These are phyloP conservation scores for Salmo trutta DNA, from an alignment of 2,797 vertebrate genomes.

Conservation along the genomic window DNA sequence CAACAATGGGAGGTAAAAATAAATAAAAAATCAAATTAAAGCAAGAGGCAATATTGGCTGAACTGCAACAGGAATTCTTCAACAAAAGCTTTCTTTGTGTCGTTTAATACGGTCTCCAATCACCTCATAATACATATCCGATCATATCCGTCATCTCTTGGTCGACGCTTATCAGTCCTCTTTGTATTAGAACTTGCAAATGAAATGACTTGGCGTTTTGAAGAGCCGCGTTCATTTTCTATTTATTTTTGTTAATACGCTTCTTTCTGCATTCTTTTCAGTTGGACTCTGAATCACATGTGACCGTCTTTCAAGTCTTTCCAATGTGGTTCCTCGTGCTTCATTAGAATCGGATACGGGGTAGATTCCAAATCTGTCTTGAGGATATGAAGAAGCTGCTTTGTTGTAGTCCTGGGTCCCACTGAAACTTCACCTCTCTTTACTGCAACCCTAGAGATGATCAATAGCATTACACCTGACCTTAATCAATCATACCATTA, in stretches of 20 bases:
- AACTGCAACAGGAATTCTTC: slow-evolving; percentile 89
- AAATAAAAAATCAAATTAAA: slow-evolving; percentile 98
- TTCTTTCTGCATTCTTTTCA: slow-evolving; percentile 55
- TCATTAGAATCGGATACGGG: slow-evolving; percentile 14
- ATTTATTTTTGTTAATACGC: slow-evolving; percentile 50
- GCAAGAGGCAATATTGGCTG: slow-evolving; percentile 89
- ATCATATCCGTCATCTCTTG: slow-evolving; percentile 64
- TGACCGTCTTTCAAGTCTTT: slow-evolving; percentile 39
- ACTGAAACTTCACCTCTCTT: background rate
- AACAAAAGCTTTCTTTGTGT: slow-evolving; percentile 83
- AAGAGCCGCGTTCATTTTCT: slow-evolving; percentile 54
- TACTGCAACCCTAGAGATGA: background rate
- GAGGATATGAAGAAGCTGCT: background rate
- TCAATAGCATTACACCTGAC: too few relatives aligned
- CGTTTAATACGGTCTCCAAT: slow-evolving; percentile 89
- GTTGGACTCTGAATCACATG: slow-evolving; percentile 50
- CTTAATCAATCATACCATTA: too few relatives aligned
- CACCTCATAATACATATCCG: slow-evolving; percentile 63
- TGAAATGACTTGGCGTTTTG: slow-evolving; percentile 44
- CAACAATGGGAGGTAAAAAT: slow-evolving; percentile 89
- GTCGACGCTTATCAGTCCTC: slow-evolving; percentile 60
- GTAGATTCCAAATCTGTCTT: slow-evolving; percentile 14
- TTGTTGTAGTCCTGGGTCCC: background rate
- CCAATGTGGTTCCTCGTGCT: slow-evolving; percentile 1
- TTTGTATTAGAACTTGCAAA: slow-evolving; percentile 71